phyloP scores from a whole-genome alignment of 1,140 invertebrate species.

The Diorhabda sublineata region DNA sequence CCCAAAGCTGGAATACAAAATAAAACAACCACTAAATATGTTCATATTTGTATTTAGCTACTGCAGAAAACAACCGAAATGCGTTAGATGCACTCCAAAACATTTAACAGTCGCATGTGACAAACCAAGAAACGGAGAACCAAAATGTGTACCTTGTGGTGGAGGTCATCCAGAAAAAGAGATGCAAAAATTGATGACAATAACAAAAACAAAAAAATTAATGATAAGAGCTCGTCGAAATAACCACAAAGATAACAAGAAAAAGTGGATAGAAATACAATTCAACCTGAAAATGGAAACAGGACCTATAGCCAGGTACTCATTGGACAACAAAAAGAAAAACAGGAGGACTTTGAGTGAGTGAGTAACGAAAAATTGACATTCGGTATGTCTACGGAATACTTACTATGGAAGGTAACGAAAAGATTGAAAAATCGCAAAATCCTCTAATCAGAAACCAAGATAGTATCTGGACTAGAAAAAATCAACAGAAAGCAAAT shows the following conservation, averaged over 20 bases:
- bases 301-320: neutral
- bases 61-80: conserved; percentile 14
- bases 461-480: too few species aligned
- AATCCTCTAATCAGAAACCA: too few species aligned
- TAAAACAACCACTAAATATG: conserved; percentile 25
- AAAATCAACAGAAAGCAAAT: too few species aligned
- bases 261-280: neutral
- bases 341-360: neutral
- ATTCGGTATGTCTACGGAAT: too few species aligned
- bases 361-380: too few species aligned
- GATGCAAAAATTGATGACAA: conserved; percentile 14
- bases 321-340: neutral
- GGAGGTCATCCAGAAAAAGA: conserved; percentile 36
- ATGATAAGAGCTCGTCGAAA: neutral
- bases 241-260: neutral
- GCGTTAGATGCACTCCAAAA: conserved; percentile 37
- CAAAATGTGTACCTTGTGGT: conserved; percentile 39
- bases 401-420: too few species aligned
- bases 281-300: neutral
- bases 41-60: conserved; percentile 22
- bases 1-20: conserved; percentile 26
- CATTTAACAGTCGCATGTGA: conserved; percentile 40
- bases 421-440: too few species aligned
- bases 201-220: conserved; percentile 4
- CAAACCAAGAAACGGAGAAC: conserved; percentile 32